Evolutionary conservation across 2,797 vertebrate species (phyloP).

Genomic region (Aratinga solstitialis): DNA sequence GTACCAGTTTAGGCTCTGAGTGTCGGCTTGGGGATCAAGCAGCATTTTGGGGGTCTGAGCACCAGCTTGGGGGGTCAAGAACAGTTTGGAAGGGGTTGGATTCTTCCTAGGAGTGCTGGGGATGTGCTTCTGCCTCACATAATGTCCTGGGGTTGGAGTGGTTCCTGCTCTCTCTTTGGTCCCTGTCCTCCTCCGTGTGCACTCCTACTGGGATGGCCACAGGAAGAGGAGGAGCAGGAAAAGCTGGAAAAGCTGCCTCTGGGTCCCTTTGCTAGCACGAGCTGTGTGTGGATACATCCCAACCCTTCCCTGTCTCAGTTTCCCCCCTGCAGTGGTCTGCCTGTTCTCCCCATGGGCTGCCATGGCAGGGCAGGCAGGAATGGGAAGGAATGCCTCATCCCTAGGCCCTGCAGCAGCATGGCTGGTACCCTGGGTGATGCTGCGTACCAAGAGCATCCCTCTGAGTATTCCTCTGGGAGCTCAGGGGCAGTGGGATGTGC

Average conservation of each 20-base stretch:
- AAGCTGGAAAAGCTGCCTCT: background rate
- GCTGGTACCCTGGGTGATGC: background rate
- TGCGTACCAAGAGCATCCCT: background rate
- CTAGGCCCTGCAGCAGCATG: rapidly evolving
- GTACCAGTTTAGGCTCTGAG: background rate
- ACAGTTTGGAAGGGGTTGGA: background rate
- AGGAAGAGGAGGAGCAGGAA: background rate
- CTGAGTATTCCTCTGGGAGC: background rate
- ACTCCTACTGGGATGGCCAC: rapidly evolving
- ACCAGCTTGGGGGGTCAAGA: background rate
- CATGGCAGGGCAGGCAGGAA: background rate
- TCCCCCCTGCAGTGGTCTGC: background rate
- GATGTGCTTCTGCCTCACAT: background rate
- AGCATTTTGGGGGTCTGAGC: background rate
- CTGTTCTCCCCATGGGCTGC: background rate
- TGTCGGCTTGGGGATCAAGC: background rate
- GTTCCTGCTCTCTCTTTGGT: background rate
- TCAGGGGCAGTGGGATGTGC: background rate
- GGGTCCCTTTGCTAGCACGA: background rate
- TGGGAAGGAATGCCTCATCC: background rate
- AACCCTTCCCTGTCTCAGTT: background rate
- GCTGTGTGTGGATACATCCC: background rate
- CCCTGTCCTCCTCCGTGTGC: background rate
- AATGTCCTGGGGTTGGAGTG: rapidly evolving
- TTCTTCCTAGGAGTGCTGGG: background rate